Conservation (phyloP, 2,113 vertebrate genomes). For the Sinocyclocheilus anshuiensis region DNA sequence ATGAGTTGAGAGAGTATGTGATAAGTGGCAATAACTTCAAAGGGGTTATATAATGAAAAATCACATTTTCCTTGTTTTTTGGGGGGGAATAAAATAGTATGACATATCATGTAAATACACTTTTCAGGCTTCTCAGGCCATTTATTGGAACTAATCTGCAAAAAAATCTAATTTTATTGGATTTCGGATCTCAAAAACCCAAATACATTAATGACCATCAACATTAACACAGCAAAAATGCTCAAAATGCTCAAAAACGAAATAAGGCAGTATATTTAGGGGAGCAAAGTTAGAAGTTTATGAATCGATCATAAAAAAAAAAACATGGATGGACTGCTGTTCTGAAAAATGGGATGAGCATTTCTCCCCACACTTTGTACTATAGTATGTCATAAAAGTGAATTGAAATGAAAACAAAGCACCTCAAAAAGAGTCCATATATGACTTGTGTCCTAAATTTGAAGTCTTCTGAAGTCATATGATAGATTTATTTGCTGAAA, state of each 20-base stretch:
- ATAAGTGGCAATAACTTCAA: neutral
- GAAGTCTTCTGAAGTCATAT: neutral
- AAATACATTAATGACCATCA: neutral
- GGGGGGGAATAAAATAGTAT: neutral
- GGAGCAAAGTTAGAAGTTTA: neutral
- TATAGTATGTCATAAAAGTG: too few relatives aligned
- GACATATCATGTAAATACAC: neutral
- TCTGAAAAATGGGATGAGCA: neutral
- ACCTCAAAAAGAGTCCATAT: neutral
- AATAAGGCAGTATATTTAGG: neutral
- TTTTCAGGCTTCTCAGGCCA: neutral
- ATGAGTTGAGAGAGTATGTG: neutral
- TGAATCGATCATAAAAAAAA: neutral
- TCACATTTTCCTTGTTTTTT: neutral
- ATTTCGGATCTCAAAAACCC: neutral
- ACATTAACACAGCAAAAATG: neutral
- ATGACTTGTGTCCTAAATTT: neutral
- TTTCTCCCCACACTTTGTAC: neutral
- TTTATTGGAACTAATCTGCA: neutral
- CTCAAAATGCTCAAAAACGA: neutral
- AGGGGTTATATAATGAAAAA: neutral
- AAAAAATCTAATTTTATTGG: neutral
- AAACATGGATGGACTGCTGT: neutral
- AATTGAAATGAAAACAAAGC: too few relatives aligned
- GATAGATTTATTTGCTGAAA: neutral